Percentiles rank a stretch among this genome's conserved stretches.
phyloP scores from a whole-genome alignment of 2,888 invertebrate genomes.

The Smittia aterrima region DNA sequence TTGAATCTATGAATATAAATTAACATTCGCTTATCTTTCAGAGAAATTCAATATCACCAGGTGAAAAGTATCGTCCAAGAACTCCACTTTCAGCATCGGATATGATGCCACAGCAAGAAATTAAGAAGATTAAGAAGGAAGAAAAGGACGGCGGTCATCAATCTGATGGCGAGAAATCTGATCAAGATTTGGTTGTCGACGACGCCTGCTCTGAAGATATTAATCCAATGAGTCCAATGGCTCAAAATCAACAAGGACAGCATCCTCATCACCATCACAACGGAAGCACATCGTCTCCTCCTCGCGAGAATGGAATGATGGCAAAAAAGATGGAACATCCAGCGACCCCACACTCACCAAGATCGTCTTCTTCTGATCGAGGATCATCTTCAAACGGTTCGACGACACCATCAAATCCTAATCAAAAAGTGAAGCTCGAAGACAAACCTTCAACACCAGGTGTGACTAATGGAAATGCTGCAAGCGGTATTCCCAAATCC shows the following conservation, averaged over 20 bases:
- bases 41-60: slow-evolving; percentile 84
- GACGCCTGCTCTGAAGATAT: slow-evolving; percentile 80
- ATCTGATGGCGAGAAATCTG: slow-evolving; percentile 81
- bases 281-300: slow-evolving; percentile 73
- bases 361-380: slow-evolving; percentile 56
- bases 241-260: slow-evolving; percentile 58
- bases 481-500: slow-evolving; percentile 44
- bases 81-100: slow-evolving; percentile 70
- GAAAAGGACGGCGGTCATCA: slow-evolving; percentile 74
- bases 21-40: slow-evolving; percentile 51
- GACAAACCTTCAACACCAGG: slow-evolving; percentile 84
- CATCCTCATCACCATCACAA: slow-evolving; percentile 40
- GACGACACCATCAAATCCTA: slow-evolving; percentile 80
- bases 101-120: slow-evolving; percentile 63
- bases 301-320: slow-evolving; percentile 78
- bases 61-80: slow-evolving; percentile 78
- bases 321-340: slow-evolving; percentile 47
- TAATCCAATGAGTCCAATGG: slow-evolving; percentile 71
- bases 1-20: not conserved
- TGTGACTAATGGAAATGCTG: slow-evolving; percentile 17
- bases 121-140: slow-evolving; percentile 74
- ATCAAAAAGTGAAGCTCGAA: slow-evolving; percentile 61
- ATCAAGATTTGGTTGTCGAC: slow-evolving; percentile 92
- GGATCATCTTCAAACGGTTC: slow-evolving; percentile 90
- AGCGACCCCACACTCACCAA: slow-evolving; percentile 48